Evolutionary conservation across 2,113 vertebrate genomes (phyloP), one percentile per base, ranked within the genome.

Genomic region (Perca flavescens): DNA sequence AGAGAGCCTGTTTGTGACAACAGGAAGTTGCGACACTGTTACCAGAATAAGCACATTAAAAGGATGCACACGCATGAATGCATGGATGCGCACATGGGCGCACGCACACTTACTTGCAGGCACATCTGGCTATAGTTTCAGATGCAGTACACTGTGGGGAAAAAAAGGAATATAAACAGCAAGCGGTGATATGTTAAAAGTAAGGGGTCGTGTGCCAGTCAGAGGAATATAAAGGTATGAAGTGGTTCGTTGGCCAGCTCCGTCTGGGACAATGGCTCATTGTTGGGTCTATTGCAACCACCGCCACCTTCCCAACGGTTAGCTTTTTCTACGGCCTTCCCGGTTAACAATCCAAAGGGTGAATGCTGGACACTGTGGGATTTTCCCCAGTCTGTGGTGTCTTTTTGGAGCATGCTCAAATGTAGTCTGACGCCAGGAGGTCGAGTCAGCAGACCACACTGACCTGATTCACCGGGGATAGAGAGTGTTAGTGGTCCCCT

Each of bases 361-460:
- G 91, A 94, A 95, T 94, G 91, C 85, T 58, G 57, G 62, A 88
- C 91, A 93, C 88, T 95, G 93, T 93, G 90, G 92, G 85, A 86
- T 91, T 93, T 87, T 69, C 86, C 62, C 85, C 64, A 87, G 88
- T 84, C 86, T 91, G 86, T 80, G 83, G 91, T 88, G 91, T 91
- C 80, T 75, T 87, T 60, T 62, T 91, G 91, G 87, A 87, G 70
- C 46, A 69, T 52, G 69, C 74, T 90, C 88, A 93, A 91, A 88
- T 92, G 76, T 83, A 91, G 88, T 82, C 80, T 84, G 93, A 94
- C 81, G 92, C 92, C 92, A 93, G 54, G 34, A 85, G 76, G 79
- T 85, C 86, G 88, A 89, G 86, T 91, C 86, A 93, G 88, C 86
- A 91, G 89, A 89, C 92, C 87, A 92, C 94, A 94, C 83, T 91